Conservation (phyloP, 2,797 vertebrate species). For the Arrhamphus sclerolepis region DNA sequence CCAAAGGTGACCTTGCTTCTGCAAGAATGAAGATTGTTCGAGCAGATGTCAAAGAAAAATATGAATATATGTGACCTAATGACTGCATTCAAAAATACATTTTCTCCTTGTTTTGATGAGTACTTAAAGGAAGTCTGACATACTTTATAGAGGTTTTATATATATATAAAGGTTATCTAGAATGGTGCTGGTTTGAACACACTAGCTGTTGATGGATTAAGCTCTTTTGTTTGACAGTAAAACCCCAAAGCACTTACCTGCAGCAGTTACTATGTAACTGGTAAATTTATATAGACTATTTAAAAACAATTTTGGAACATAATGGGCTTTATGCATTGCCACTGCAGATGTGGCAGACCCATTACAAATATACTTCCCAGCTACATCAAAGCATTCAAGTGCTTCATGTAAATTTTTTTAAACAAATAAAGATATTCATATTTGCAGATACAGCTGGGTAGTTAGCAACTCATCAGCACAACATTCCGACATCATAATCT, state of each 20-base stretch:
- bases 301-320: slow-evolving; percentile 27
- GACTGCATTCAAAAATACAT: neutral
- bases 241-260: slow-evolving; percentile 34
- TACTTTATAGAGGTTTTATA: neutral
- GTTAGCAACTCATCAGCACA: too few species aligned
- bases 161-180: neutral
- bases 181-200: neutral
- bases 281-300: slow-evolving; percentile 35
- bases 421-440: neutral
- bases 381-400: slow-evolving; percentile 3
- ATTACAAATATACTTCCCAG: neutral
- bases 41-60: neutral
- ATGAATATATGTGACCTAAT: neutral
- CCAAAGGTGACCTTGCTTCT: neutral
- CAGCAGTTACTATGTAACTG: slow-evolving; percentile 33
- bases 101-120: neutral
- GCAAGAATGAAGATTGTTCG: too few species aligned
- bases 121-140: neutral
- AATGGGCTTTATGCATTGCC: slow-evolving; percentile 7
- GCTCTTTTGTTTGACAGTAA: slow-evolving; percentile 36
- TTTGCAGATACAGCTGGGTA: neutral
- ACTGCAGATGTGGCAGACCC: neutral
- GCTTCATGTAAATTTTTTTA: neutral
- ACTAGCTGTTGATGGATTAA: slow-evolving; percentile 17
- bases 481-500: neutral